phyloP scores from a whole-genome alignment of 1,140 invertebrate genomes.

The Zophobas morio region DNA sequence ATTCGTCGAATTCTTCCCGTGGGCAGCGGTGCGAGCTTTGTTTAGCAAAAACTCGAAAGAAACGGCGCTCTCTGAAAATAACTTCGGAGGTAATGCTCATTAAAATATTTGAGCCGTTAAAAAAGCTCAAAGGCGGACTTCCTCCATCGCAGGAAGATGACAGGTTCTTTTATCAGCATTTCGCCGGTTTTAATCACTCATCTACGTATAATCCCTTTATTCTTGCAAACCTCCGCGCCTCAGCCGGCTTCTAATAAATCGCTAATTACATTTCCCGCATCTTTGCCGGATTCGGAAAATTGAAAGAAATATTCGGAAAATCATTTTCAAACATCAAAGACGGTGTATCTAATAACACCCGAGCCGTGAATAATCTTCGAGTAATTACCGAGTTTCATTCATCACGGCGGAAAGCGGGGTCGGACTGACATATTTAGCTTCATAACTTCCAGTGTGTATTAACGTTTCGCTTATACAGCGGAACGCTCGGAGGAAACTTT shows the following conservation, averaged over 20 bases:
- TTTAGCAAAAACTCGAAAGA: conserved; percentile 16
- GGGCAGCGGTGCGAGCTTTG: conserved; percentile 27
- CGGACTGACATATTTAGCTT: background rate
- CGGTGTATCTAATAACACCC: conserved; percentile 19
- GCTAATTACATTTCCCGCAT: conserved; percentile 42
- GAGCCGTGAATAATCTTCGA: conserved; percentile 33
- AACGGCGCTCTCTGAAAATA: conserved; percentile 25
- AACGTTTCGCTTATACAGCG: no score
- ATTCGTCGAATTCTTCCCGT: conserved; percentile 35
- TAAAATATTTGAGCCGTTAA: conserved; percentile 37
- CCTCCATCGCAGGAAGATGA: conserved; percentile 33
- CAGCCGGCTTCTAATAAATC: conserved; percentile 32
- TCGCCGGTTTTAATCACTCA: conserved; percentile 41
- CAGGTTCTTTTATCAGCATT: conserved; percentile 41
- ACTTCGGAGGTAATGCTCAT: conserved; percentile 40
- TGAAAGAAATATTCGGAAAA: conserved; percentile 29
- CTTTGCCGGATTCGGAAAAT: conserved; percentile 21
- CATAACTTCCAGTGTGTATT: no score
- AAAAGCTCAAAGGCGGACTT: conserved; percentile 40
- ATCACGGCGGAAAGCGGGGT: background rate
- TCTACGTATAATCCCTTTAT: conserved; percentile 41
- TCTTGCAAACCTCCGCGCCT: conserved; percentile 21
- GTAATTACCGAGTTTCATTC: conserved; percentile 19
- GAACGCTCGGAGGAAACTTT: no score
- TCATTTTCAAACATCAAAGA: conserved; percentile 31